Percentiles rank a stretch among this genome's conserved stretches.
phyloP scores from a whole-genome alignment of 2,113 vertebrate genomes.

The Polypterus senegalus region DNA sequence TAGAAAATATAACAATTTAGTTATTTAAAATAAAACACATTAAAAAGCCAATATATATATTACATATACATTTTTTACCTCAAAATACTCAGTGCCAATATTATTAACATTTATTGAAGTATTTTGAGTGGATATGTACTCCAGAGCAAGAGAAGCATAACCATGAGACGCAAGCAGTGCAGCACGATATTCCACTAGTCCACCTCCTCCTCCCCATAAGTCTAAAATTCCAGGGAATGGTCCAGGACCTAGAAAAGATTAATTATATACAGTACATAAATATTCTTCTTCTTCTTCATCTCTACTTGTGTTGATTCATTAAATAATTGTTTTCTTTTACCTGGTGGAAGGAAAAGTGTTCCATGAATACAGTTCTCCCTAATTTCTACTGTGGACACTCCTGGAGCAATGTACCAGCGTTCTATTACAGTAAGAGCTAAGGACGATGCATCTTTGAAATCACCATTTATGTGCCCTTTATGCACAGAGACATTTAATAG shows the following conservation, averaged over 20 bases:
- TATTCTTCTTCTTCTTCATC: neutral
- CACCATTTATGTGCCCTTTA: constrained; percentile 28
- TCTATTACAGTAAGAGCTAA: constrained; percentile 33
- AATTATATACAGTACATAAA: neutral
- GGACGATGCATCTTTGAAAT: constrained; percentile 24
- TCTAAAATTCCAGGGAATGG: constrained; percentile 50
- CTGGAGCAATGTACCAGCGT: constrained; percentile 46
- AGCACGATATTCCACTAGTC: constrained; percentile 46
- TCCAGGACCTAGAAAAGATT: constrained; percentile 38
- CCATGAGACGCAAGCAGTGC: constrained; percentile 44
- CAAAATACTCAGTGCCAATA: constrained; percentile 24
- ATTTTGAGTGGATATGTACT: constrained; percentile 24
- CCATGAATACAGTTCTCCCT: constrained; percentile 28
- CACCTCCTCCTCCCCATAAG: constrained; percentile 53
- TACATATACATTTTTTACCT: constrained; percentile 28
- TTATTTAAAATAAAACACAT: too few species aligned
- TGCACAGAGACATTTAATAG: constrained; percentile 39
- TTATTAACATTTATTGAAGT: neutral
- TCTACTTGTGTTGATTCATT: too few species aligned
- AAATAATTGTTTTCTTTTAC: constrained; percentile 20
- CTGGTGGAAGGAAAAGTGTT: constrained; percentile 46
- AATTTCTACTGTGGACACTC: constrained; percentile 34
- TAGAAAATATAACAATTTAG: too few species aligned
- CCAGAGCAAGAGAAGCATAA: constrained; percentile 37
- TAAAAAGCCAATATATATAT: too few species aligned